Base-by-base conservation (phyloP, 2,113 vertebrate species). In the Nerophis lumbriciformis region DNA sequence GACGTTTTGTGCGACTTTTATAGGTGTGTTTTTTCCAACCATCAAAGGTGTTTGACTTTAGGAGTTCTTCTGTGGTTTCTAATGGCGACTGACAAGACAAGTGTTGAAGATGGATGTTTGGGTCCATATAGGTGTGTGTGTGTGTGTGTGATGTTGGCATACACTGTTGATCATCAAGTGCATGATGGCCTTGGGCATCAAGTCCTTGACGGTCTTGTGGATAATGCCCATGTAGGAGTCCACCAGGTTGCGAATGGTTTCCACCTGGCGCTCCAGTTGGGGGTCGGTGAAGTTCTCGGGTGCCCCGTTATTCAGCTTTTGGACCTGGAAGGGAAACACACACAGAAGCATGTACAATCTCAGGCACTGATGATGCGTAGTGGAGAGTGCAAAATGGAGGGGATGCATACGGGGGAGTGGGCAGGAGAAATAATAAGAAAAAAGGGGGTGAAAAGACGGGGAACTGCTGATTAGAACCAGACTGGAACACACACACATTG, bases 181-280 rank as follows among this genome's bases (percentile, higher is more conserved):
- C 95, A 96, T 96, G 69, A 97, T 92, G 45, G 93, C 95, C 90
- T 98, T 98, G 0, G 95, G 95, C 90, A 96, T 94, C 38, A 97
- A 83, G 73, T 97, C 95, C 68, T 92, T 88, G 69, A 95, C 88
- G 37, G 90, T 93, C 78, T 95, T 95, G 87, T 95, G 92, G 87
- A 95, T 93, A 59, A 95, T 96, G 54, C 87, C 88, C 94, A 96
- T 97, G 88, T 96, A 97, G 64, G 95, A 97, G 63, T 95, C 93
- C 35, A 96, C 94, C 9, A 98, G 92, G 73, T 91, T 96, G 52
- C 92, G 91, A 64, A 96, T 95, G 53, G 92, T 96, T 82, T 97
- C 94, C 89, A 96, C 94, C 81, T 96, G 94, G 56, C 94, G 91
- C 85, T 97, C 93, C 79, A 96, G 61, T 45, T 95, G 95, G 6